phyloP scores from a whole-genome alignment of 2,797 vertebrate genomes.

The Chelon auratus region DNA sequence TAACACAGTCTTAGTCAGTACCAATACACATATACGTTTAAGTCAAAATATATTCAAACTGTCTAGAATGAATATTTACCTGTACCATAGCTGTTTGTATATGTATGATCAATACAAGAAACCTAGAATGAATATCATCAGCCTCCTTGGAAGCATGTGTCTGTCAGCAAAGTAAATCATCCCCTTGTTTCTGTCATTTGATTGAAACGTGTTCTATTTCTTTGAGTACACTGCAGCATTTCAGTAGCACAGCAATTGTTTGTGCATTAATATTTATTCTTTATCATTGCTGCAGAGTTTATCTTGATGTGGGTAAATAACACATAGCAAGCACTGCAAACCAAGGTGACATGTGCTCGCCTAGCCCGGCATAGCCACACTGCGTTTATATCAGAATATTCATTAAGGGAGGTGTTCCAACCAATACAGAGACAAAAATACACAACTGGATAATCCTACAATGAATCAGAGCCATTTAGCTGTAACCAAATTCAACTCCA shows the following conservation, averaged over 20 bases:
- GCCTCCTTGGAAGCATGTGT: too few species aligned
- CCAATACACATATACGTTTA: background rate
- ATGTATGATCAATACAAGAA: background rate
- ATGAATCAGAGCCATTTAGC: too few species aligned
- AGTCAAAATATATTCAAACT: background rate
- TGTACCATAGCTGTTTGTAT: too few species aligned
- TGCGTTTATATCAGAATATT: too few species aligned
- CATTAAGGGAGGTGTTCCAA: too few species aligned
- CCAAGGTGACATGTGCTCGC: conserved; percentile 35
- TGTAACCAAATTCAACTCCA: too few species aligned
- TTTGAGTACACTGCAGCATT: conserved; percentile 11
- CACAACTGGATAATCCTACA: too few species aligned
- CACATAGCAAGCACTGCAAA: conserved; percentile 13
- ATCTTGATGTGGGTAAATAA: conserved; percentile 44
- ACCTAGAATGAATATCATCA: background rate
- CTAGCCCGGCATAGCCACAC: too few species aligned
- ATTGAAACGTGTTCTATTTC: background rate
- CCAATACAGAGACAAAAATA: too few species aligned
- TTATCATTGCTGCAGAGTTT: conserved; percentile 27
- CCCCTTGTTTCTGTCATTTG: background rate
- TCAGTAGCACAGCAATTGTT: background rate
- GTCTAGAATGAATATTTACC: too few species aligned
- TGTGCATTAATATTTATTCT: conserved; percentile 7
- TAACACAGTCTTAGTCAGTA: background rate
- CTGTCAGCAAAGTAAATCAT: too few species aligned